These are phyloP conservation scores for Equus przewalskii DNA, from an alignment of 2,113 vertebrate species.

Conservation along the genomic window DNA sequence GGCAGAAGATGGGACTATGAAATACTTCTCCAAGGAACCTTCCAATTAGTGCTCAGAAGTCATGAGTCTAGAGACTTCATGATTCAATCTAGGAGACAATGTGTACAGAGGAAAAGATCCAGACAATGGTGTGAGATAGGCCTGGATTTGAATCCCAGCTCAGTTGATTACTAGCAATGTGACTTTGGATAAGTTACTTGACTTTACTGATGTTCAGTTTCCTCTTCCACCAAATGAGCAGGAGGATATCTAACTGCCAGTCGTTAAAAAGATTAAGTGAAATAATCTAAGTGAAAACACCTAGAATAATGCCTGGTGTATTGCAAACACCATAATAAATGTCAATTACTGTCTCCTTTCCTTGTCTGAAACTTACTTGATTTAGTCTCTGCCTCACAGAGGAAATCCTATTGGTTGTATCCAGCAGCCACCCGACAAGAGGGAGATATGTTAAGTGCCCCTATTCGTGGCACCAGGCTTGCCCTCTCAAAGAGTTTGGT, in stretches of 20 bases:
- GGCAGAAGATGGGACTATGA: not conserved
- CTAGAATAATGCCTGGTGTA: not conserved
- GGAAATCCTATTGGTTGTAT: not conserved
- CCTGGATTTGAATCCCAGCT: not conserved
- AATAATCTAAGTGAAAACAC: conserved; percentile 42
- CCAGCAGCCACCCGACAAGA: not conserved
- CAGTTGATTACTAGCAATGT: not conserved
- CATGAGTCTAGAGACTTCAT: not conserved
- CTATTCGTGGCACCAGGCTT: not conserved
- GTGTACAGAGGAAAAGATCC: not conserved
- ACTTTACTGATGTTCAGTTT: conserved; percentile 49
- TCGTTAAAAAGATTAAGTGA: conserved; percentile 23
- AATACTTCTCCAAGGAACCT: conserved; percentile 8
- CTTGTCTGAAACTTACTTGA: conserved; percentile 1
- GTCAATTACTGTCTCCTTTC: not conserved
- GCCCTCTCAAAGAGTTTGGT: not conserved
- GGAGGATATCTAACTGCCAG: not conserved
- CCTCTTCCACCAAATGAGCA: conserved; percentile 1
- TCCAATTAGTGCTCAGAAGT: not conserved
- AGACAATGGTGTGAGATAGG: not conserved
- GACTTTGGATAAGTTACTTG: not conserved
- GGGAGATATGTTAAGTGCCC: not conserved
- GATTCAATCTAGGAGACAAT: not conserved
- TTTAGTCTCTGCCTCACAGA: not conserved
- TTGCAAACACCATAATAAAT: not conserved